phyloP scores from a whole-genome alignment of 1,140 invertebrate genomes.

The Drosophila pachea region DNA sequence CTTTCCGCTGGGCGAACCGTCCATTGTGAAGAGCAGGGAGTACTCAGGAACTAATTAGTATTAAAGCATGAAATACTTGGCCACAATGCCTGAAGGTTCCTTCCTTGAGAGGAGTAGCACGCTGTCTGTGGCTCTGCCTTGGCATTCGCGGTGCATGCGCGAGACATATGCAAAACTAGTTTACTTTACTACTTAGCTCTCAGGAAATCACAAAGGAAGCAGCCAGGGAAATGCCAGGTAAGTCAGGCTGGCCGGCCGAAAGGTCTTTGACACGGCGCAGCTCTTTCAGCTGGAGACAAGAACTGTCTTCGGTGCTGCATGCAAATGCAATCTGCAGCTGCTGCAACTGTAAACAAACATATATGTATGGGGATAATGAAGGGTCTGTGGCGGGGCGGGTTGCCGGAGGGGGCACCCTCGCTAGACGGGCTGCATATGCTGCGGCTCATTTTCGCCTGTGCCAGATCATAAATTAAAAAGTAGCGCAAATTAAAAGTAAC shows the following conservation, averaged over 20 bases:
- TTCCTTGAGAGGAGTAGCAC: neutral
- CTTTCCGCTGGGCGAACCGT: too few relatives aligned
- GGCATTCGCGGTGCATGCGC: neutral
- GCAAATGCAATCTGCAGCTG: conserved; percentile 28
- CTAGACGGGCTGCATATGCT: conserved; percentile 1
- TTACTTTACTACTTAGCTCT: conserved; percentile 25
- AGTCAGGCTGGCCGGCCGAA: neutral
- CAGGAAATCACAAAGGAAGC: conserved; percentile 7
- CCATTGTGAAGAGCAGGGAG: neutral
- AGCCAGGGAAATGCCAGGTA: conserved; percentile 9
- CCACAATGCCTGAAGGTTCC: neutral
- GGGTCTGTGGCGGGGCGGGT: conserved; percentile 1
- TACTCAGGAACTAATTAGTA: neutral
- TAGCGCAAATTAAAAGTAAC: conserved; percentile 45
- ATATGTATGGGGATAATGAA: conserved; percentile 27
- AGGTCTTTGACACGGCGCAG: conserved; percentile 27
- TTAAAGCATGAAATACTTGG: neutral
- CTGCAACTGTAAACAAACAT: conserved; percentile 23
- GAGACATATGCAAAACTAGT: conserved; percentile 34
- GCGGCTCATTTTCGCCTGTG: conserved; percentile 47
- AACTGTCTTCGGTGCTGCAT: conserved; percentile 11
- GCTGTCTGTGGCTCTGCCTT: neutral
- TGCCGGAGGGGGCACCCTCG: conserved; percentile 1
- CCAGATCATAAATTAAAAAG: conserved; percentile 63
- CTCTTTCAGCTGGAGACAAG: conserved; percentile 10